Conservation (phyloP, 2,797 vertebrate species). For the Chelon labrosus region DNA sequence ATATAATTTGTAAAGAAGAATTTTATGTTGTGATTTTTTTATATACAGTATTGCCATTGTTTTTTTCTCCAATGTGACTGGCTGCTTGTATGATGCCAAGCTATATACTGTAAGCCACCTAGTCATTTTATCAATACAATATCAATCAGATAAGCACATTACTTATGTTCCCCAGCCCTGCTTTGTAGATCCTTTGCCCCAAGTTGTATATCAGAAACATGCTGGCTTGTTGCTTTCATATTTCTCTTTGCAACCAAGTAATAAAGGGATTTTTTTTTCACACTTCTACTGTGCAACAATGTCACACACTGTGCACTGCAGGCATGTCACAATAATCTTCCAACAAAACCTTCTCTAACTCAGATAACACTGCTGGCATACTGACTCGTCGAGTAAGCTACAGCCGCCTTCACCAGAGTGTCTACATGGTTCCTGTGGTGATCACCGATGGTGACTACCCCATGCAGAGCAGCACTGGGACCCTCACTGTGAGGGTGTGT, state of each 20-base stretch:
- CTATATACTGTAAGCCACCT: no score
- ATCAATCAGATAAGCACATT: background rate
- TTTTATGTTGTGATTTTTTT: no score
- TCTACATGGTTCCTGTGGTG: constrained; percentile 91
- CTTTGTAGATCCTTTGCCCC: background rate
- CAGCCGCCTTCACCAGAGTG: constrained; percentile 88
- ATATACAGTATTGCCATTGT: no score
- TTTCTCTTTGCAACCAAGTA: background rate
- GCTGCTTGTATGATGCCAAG: no score
- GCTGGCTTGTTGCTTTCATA: background rate
- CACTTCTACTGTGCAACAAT: background rate
- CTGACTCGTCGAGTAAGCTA: constrained; percentile 90
- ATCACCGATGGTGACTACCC: constrained; percentile 93
- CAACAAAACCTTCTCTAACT: constrained; percentile 3
- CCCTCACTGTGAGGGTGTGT: constrained; percentile 93
- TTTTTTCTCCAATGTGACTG: background rate
- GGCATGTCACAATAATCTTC: background rate
- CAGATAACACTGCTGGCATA: constrained; percentile 96
- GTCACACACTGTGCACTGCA: constrained; percentile 4
- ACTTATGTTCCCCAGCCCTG: background rate
- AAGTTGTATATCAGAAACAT: background rate
- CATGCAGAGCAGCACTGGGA: constrained; percentile 94
- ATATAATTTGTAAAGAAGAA: no score
- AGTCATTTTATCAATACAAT: no score
- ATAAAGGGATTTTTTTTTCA: constrained; percentile 26